Conservation (phyloP, 2,113 vertebrate species). For the Thermophis baileyi region DNA sequence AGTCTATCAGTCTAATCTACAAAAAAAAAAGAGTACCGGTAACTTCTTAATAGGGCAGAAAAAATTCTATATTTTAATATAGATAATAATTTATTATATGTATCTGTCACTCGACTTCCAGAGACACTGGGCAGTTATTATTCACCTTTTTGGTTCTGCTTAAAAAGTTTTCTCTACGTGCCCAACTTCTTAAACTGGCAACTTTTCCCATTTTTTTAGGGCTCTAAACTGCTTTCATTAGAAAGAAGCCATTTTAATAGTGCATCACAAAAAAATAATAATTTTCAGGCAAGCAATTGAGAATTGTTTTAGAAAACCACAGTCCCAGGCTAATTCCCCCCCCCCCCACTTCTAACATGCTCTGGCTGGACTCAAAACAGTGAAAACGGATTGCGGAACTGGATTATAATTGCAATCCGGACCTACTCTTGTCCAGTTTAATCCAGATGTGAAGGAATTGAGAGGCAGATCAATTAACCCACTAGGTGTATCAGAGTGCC, state of each 20-base stretch:
- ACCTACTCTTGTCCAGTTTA: too few relatives aligned
- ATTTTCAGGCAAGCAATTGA: background rate
- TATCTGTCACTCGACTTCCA: background rate
- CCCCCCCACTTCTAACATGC: background rate
- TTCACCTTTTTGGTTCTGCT: background rate
- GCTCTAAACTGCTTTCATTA: background rate
- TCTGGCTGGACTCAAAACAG: background rate
- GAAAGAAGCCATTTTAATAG: background rate
- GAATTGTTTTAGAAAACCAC: background rate
- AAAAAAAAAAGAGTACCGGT: too few relatives aligned
- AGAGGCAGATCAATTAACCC: background rate
- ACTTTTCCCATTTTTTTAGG: background rate
- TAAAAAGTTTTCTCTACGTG: background rate
- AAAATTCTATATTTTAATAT: background rate
- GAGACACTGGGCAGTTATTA: background rate
- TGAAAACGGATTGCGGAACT: background rate
- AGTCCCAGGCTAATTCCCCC: rapidly evolving
- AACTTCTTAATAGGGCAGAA: background rate
- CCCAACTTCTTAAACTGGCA: background rate
- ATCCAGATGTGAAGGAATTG: background rate
- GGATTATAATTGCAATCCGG: background rate
- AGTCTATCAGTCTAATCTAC: too few relatives aligned
- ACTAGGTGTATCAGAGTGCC: background rate
- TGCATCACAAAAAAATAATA: background rate
- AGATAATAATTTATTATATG: background rate